Evolutionary conservation across 2,888 invertebrate genomes (phyloP).

Genomic region (Netelia melanura): DNA sequence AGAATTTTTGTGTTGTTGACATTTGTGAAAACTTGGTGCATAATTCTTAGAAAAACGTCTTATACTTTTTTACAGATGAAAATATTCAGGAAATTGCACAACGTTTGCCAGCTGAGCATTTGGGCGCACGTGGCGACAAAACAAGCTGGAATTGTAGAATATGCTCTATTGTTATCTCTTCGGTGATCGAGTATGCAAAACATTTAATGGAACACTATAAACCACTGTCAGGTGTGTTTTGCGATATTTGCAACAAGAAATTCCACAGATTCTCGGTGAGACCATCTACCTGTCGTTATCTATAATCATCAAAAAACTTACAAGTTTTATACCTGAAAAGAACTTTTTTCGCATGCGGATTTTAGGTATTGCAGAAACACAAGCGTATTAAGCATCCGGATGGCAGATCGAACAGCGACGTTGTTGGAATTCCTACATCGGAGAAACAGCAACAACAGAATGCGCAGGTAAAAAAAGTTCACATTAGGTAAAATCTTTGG

Average conservation of each 20-base stretch:
- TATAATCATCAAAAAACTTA: background rate
- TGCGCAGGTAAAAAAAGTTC: slow-evolving; percentile 57
- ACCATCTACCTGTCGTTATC: background rate
- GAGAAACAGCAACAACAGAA: slow-evolving; percentile 70
- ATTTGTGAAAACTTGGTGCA: background rate
- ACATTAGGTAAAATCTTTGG: background rate
- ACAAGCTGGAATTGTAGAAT: slow-evolving; percentile 85
- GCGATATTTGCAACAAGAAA: slow-evolving; percentile 75
- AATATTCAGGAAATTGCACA: slow-evolving; percentile 75
- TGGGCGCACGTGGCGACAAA: slow-evolving; percentile 77
- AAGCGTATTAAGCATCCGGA: slow-evolving; percentile 65
- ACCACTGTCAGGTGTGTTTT: slow-evolving; percentile 71
- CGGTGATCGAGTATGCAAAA: slow-evolving; percentile 83
- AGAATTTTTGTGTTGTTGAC: background rate
- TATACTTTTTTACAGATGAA: slow-evolving; percentile 65
- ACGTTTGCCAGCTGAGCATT: slow-evolving; percentile 74
- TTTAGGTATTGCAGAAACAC: slow-evolving; percentile 69
- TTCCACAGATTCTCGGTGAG: slow-evolving; percentile 73
- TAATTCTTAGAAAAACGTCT: background rate
- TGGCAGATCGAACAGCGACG: slow-evolving; percentile 47
- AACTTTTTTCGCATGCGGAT: background rate
- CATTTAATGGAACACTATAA: slow-evolving; percentile 85
- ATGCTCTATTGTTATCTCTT: slow-evolving; percentile 83
- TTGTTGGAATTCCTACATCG: slow-evolving; percentile 69
- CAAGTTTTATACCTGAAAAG: background rate